Evolutionary conservation across 2,797 vertebrate genomes (phyloP), one percentile per base, ranked within the genome.

Genomic region (Cottoperca gobio): DNA sequence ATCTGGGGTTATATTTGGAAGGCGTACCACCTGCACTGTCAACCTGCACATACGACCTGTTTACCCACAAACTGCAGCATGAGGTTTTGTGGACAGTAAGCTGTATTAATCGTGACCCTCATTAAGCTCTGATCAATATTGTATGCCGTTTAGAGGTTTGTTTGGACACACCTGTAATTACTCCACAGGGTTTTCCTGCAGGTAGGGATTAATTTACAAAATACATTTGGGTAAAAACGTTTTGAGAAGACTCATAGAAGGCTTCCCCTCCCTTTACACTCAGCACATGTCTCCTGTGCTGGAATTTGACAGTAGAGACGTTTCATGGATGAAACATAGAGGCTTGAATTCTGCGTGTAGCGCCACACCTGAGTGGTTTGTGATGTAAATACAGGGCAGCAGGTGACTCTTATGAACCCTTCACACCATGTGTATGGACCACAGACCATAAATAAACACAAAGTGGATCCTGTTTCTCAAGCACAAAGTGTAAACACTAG

Each of bases 141-240:
- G 70, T 5, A 90, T 85, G 80, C 46, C 33, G 23, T n/a, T 81
- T n/a, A n/a, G n/a, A n/a, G n/a, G n/a, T 86, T 70, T 84, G 76
- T 85, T 60, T 67, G 57, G 59, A 87, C 70, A 82, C 79, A 92
- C 81, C 86, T 89, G 82, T 89, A 84, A 82, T 85, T 85, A 86
- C 66, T 77, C 52, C 80, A 64, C 42, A 40, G 8, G 54, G 80
- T 21, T 64, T 65, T 43, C 24, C 60, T 48, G 2, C 24, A 52
- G 35, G 8, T 10, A n/a, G 6, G 67, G 84, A 81, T 84, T 83
- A 66, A 42, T 37, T 88, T 86, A 81, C 84, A 43, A 76, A 67
- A 58, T 17, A 39, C 8, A 61, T 43, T 57, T 31, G 23, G 8
- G 26, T 31, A 23, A 50, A 63, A 35, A 42, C 1, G n/a, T 53